phyloP scores from a whole-genome alignment of 2,888 invertebrate genomes.

The Unio delphinus region DNA sequence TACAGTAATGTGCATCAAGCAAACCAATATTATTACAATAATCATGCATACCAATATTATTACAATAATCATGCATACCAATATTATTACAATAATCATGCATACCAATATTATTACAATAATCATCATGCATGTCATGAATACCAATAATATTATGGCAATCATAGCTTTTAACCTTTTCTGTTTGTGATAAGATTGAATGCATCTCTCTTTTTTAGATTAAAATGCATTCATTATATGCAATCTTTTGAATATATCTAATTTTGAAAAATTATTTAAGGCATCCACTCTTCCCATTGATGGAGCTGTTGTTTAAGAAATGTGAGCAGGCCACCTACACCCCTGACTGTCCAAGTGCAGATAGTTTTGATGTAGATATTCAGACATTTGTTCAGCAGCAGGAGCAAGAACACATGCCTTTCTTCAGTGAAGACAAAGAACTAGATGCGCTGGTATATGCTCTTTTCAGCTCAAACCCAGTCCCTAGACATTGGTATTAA shows the following conservation, averaged over 20 bases:
- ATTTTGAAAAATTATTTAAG: conserved; percentile 69
- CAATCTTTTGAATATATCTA: neutral
- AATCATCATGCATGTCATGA: too few relatives aligned
- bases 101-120: too few relatives aligned
- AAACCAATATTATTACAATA: too few relatives aligned
- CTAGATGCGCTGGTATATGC: conserved; percentile 66
- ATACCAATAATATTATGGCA: too few relatives aligned
- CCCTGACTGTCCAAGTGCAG: conserved; percentile 56
- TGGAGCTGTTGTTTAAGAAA: conserved; percentile 70
- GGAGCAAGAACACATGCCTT: conserved; percentile 87
- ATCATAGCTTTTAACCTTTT: too few relatives aligned
- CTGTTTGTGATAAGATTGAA: too few relatives aligned
- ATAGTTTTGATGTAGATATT: conserved; percentile 72
- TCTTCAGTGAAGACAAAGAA: conserved; percentile 80
- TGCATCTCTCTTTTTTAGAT: too few relatives aligned
- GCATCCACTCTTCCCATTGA: conserved; percentile 69
- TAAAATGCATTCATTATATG: neutral
- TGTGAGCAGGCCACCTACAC: conserved; percentile 69
- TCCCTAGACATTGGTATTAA: neutral
- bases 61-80: too few relatives aligned
- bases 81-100: too few relatives aligned
- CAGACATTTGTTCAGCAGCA: conserved; percentile 92
- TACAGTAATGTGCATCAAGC: too few relatives aligned
- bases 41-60: too few relatives aligned
- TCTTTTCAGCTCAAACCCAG: neutral